phyloP scores from a whole-genome alignment of 2,888 invertebrate species.

The Sthenelais limicola region DNA sequence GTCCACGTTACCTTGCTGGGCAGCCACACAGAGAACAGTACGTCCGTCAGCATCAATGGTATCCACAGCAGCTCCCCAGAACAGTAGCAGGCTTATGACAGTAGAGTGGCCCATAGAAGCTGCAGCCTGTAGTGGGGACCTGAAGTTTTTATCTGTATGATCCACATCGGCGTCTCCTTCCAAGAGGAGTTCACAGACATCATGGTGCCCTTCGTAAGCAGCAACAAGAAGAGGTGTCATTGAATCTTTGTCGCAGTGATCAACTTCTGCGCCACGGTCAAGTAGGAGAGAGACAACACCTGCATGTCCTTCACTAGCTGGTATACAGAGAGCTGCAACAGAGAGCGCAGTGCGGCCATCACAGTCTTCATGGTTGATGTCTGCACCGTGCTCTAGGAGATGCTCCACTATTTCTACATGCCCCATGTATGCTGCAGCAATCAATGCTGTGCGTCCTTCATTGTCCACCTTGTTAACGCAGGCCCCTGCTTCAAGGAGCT shows the following conservation, averaged over 20 bases:
- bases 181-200: slow-evolving; percentile 81
- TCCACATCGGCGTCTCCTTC: slow-evolving; percentile 95
- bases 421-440: slow-evolving; percentile 85
- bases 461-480: slow-evolving; percentile 73
- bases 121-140: slow-evolving; percentile 75
- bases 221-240: slow-evolving; percentile 72
- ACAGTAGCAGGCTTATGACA: slow-evolving; percentile 87
- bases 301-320: slow-evolving; percentile 74
- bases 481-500: slow-evolving; percentile 76
- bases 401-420: slow-evolving; percentile 70
- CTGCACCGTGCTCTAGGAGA: slow-evolving; percentile 75
- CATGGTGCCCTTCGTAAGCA: slow-evolving; percentile 76
- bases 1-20: slow-evolving; percentile 76
- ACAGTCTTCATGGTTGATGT: slow-evolving; percentile 81
- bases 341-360: slow-evolving; percentile 94
- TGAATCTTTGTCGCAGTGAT: slow-evolving; percentile 71
- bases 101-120: slow-evolving; percentile 92
- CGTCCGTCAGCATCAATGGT: slow-evolving; percentile 94
- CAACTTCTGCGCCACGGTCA: slow-evolving; percentile 68
- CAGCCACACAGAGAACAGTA: slow-evolving; percentile 78
- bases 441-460: slow-evolving; percentile 74
- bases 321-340: slow-evolving; percentile 70
- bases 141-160: slow-evolving; percentile 78
- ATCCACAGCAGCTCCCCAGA: slow-evolving; percentile 97
- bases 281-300: slow-evolving; percentile 69